A percentile compares a stretch with the other conserved stretches of the same genome.
phyloP scores from a whole-genome alignment of 1,140 invertebrate genomes.

The Drosophila baimaii region DNA sequence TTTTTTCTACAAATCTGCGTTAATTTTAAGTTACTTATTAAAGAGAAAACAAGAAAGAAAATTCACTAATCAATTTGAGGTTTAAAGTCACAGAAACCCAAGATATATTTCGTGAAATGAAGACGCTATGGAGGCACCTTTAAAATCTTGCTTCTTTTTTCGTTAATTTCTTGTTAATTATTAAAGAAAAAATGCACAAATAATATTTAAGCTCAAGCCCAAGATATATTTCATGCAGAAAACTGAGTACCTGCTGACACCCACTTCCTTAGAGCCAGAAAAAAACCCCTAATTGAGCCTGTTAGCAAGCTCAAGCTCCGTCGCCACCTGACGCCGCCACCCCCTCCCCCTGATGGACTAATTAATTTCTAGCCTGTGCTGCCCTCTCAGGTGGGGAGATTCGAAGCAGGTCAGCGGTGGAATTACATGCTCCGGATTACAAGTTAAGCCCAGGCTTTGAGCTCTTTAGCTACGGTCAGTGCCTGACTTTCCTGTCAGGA shows the following conservation, averaged over 20 bases:
- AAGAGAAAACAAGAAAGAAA: accelerated
- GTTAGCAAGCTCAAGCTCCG: not conserved
- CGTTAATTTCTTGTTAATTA: too few relatives aligned
- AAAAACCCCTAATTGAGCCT: conserved; percentile 6
- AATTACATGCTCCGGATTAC: conserved; percentile 47
- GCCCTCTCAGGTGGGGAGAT: conserved; percentile 14
- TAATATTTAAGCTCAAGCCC: too few relatives aligned
- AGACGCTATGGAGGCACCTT: too few relatives aligned
- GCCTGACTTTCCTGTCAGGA: conserved; percentile 8
- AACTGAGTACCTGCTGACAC: not conserved
- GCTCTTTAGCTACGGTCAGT: conserved; percentile 24
- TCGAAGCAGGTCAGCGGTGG: conserved; percentile 36
- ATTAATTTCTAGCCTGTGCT: conserved; percentile 45
- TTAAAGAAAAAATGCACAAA: too few relatives aligned
- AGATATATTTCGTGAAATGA: too few relatives aligned
- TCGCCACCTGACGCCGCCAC: conserved; percentile 1
- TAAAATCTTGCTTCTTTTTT: too few relatives aligned
- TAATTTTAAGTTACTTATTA: not conserved
- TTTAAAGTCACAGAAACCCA: too few relatives aligned
- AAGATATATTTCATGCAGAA: not conserved
- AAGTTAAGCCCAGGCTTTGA: conserved; percentile 37
- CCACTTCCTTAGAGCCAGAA: conserved; percentile 6
- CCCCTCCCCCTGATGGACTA: conserved; percentile 39
- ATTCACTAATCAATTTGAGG: too few relatives aligned
- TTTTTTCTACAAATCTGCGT: too few relatives aligned